A percentile compares a stretch with the other conserved stretches of the same genome.
These are phyloP conservation scores for Periparus ater DNA, from an alignment of 2,797 vertebrate species.

Conservation along the genomic window DNA sequence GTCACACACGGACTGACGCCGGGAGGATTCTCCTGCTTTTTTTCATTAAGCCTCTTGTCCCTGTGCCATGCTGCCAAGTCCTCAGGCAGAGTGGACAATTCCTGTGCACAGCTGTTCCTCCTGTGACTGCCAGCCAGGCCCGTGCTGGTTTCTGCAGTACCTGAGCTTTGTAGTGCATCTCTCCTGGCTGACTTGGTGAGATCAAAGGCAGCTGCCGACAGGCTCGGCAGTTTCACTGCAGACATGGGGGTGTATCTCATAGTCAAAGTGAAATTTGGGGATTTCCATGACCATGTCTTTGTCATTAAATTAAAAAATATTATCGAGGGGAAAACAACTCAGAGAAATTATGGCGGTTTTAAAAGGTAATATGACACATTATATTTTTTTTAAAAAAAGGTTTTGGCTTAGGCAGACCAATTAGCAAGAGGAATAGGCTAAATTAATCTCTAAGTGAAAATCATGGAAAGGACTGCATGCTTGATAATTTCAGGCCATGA, in stretches of 20 bases:
- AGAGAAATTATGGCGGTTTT: not conserved
- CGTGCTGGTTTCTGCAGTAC: not conserved
- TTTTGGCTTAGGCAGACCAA: constrained; percentile 52
- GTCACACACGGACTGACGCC: fast-evolving
- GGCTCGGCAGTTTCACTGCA: not conserved
- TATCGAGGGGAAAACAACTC: constrained; percentile 20
- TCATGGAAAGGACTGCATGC: constrained; percentile 7
- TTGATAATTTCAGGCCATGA: constrained; percentile 59
- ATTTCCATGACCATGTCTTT: not conserved
- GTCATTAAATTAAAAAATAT: constrained; percentile 26
- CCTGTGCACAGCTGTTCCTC: not conserved
- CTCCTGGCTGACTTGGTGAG: constrained; percentile 16
- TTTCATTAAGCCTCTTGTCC: not conserved
- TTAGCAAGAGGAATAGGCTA: constrained; percentile 47
- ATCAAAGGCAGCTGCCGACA: constrained; percentile 33
- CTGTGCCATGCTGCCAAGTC: not conserved
- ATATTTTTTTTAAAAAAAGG: not conserved
- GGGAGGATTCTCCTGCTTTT: not conserved
- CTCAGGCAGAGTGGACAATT: not conserved
- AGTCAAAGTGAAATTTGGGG: constrained; percentile 40
- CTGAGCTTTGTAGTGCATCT: constrained; percentile 32
- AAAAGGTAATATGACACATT: constrained; percentile 24
- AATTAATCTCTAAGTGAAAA: constrained; percentile 43
- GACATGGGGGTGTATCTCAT: not conserved
- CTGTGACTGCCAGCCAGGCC: not conserved